These are phyloP conservation scores for Agriopis leucophaearia DNA, from an alignment of 2,888 invertebrate species.

Conservation along the genomic window DNA sequence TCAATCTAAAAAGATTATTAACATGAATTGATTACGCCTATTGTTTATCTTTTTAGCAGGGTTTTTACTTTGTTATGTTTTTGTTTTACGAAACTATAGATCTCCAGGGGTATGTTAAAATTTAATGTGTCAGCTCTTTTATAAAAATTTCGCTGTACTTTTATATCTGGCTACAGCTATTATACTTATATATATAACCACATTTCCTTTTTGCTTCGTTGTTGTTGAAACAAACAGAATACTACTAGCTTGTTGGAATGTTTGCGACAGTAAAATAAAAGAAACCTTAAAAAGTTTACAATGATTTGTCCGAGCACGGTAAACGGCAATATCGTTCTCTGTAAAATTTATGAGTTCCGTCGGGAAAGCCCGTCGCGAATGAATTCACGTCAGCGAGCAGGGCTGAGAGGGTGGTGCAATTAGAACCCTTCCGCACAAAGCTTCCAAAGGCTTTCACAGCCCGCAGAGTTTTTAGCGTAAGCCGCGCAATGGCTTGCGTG, in stretches of 20 bases:
- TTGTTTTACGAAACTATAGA: too few species aligned
- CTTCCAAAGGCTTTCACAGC: constrained; percentile 62
- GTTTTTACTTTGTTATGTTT: too few species aligned
- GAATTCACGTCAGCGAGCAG: constrained; percentile 71
- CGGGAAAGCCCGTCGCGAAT: constrained; percentile 55
- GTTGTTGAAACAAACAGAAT: not conserved
- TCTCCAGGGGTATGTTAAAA: too few species aligned
- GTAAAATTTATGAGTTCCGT: constrained; percentile 32
- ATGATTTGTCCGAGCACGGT: constrained; percentile 35
- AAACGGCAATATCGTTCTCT: constrained; percentile 34
- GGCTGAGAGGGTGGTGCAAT: constrained; percentile 72
- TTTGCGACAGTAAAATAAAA: not conserved
- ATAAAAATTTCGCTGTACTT: too few species aligned
- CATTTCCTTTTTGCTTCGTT: not conserved
- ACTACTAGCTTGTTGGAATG: too few species aligned
- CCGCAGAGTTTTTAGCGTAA: constrained; percentile 58
- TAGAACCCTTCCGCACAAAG: constrained; percentile 69
- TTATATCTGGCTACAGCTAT: too few species aligned
- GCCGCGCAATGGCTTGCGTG: constrained; percentile 52
- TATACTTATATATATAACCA: too few species aligned
- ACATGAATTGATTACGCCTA: constrained; percentile 14
- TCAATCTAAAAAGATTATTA: constrained; percentile 21
- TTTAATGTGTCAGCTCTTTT: too few species aligned
- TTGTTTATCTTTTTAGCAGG: not conserved
- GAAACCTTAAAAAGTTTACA: constrained; percentile 1